These are phyloP conservation scores for Trissoscelio sp. DNA, from an alignment of 2,888 invertebrate genomes.

Conservation along the genomic window DNA sequence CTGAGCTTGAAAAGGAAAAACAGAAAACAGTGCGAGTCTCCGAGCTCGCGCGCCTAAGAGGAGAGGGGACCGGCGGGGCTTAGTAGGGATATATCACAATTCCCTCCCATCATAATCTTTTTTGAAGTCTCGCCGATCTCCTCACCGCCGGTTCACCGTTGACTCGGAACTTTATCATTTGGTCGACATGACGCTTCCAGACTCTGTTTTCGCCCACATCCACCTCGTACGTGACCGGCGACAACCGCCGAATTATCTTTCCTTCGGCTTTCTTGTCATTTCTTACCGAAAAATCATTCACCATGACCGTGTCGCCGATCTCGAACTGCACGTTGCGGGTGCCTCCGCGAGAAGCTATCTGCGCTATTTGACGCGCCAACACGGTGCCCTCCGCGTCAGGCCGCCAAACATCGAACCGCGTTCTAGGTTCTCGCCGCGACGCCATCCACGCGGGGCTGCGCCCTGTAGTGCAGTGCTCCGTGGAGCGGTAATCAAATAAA, in stretches of 20 bases:
- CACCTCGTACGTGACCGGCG: slow-evolving; percentile 34
- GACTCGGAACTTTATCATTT: no score
- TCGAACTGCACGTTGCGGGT: slow-evolving; percentile 4
- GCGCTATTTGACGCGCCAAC: slow-evolving; percentile 5
- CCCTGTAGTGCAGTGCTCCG: slow-evolving; percentile 44
- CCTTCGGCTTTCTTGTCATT: slow-evolving; percentile 33
- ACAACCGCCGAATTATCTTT: slow-evolving; percentile 9
- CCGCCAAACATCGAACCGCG: slow-evolving; percentile 32
- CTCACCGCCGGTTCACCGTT: no score
- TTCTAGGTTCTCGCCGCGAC: slow-evolving; percentile 18
- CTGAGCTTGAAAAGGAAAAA: no score
- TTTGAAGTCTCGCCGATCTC: no score
- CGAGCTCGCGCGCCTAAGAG: no score
- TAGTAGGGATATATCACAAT: no score
- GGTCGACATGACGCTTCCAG: no score
- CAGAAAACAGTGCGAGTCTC: no score
- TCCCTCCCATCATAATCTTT: no score
- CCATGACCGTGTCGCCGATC: slow-evolving; percentile 34
- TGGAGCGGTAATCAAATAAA: slow-evolving; percentile 28
- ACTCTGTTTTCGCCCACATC: no score
- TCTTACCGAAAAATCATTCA: slow-evolving; percentile 41
- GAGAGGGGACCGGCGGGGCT: no score
- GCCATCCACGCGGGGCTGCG: slow-evolving; percentile 18
- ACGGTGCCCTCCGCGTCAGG: slow-evolving; percentile 8
- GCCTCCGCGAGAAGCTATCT: background rate